Evolutionary conservation across 2,888 invertebrate species (phyloP).

Genomic region (Acanthosepion lycidas): DNA sequence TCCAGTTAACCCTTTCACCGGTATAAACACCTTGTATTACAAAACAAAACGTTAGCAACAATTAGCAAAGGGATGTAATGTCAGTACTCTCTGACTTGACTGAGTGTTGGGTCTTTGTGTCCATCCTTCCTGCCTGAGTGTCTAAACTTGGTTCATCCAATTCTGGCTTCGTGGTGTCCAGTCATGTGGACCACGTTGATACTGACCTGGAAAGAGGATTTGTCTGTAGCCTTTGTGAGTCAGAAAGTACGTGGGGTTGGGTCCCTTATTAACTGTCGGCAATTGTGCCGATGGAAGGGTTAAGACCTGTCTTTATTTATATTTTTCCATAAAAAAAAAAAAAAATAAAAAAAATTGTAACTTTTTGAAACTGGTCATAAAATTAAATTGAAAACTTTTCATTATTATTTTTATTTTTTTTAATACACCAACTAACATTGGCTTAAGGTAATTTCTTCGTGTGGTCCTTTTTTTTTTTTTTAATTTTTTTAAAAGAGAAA

Average conservation of each 20-base stretch:
- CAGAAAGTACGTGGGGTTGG: no score
- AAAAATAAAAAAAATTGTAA: no score
- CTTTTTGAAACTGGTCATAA: no score
- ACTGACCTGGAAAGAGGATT: neutral
- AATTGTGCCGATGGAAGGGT: slow-evolving; percentile 44
- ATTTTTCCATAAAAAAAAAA: neutral
- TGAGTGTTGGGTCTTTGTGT: neutral
- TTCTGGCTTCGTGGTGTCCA: neutral
- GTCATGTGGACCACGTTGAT: neutral
- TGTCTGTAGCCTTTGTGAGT: no score
- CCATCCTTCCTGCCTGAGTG: neutral
- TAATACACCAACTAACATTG: neutral
- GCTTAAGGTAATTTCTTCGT: neutral
- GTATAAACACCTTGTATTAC: neutral
- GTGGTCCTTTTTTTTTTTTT: neutral
- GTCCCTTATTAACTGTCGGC: slow-evolving; percentile 14
- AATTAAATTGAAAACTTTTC: neutral
- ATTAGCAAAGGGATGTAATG: neutral
- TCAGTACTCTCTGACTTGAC: neutral
- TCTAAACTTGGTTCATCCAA: neutral
- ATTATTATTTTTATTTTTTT: neutral
- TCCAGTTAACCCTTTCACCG: slow-evolving; percentile 43
- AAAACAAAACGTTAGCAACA: neutral
- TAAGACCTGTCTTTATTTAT: neutral
- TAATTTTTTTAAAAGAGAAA: neutral